Evolutionary conservation across 2,888 invertebrate genomes (phyloP), one percentile per base, ranked within the genome.

Genomic region (Hydrotaea diabolus): DNA sequence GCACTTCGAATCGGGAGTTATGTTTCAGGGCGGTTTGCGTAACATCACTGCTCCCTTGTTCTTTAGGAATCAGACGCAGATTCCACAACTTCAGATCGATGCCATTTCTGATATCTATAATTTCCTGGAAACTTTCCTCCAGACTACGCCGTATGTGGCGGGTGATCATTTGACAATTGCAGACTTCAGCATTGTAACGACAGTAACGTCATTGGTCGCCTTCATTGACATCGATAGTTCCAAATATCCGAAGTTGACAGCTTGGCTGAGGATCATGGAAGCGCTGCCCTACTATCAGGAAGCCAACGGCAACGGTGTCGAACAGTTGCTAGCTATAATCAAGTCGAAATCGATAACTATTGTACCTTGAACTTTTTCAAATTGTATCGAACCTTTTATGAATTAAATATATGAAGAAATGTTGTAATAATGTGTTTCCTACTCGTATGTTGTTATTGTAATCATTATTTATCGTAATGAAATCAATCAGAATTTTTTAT

Each of bases 1-100:
- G 57, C 90, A 92, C 86, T 92, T 91, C 74, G 92, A 92, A 23
- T 87, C 90, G 3, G 90, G 91, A 31, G 89, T 91, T 0, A 72
- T 92, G 7, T 92, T 91, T 77, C 87, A 89, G 15, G 88, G 89
- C 11, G 88, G 88, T 11, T 43, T 92, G 1, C 87, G 90, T 0
- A 88, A 88, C 21, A 89, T 90, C 21, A 87, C 89, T 0, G 66
- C 77, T 5, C 89, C 91, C 0, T 0, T 91, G 15, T 88, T 91
- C 62, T 87, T 86, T 23, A 76, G 82, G 15, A 88, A 89, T 17
- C 83, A 87, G 26, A 85, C 83, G 0, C 86, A 81, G 53, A 81
- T 90, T 43, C 83, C 88, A 9, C 87, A 89, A 21, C 75, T 46
- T 7, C 88, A 89, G 79, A 88, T 91, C 43, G 88, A 90, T 64